phyloP scores from a whole-genome alignment of 2,797 vertebrate genomes.

The Clarias pachynema region DNA sequence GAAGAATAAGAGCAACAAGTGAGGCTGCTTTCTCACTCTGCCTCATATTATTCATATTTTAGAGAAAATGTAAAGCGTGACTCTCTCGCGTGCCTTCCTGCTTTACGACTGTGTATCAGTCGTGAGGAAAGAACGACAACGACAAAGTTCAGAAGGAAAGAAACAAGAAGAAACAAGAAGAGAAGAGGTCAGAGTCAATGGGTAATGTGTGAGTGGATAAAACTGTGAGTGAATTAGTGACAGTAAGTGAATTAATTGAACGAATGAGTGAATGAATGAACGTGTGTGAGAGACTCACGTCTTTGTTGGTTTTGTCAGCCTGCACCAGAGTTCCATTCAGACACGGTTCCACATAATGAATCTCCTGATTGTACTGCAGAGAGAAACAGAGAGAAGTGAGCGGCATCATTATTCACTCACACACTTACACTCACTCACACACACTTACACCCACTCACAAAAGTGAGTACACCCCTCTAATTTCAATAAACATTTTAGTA shows the following conservation, averaged over 20 bases:
- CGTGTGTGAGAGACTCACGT: conserved; percentile 77
- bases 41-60: too few relatives aligned
- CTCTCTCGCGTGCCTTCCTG: too few relatives aligned
- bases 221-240: background rate
- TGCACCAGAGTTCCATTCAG: conserved; percentile 94
- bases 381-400: background rate
- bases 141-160: too few relatives aligned
- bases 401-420: background rate
- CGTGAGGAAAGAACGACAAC: too few relatives aligned
- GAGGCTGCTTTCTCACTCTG: too few relatives aligned
- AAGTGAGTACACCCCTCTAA: too few relatives aligned
- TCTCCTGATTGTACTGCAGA: conserved; percentile 91
- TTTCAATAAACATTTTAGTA: too few relatives aligned
- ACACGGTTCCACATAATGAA: conserved; percentile 96
- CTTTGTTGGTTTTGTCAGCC: conserved; percentile 94
- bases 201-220: background rate
- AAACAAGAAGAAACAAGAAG: too few relatives aligned
- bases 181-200: too few relatives aligned
- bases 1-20: too few relatives aligned
- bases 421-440: background rate
- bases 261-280: background rate
- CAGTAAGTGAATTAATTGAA: background rate
- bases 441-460: background rate
- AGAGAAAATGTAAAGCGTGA: too few relatives aligned
- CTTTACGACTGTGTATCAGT: too few relatives aligned